phyloP scores from a whole-genome alignment of 2,888 invertebrate genomes.

The Drosophila anomalipes region DNA sequence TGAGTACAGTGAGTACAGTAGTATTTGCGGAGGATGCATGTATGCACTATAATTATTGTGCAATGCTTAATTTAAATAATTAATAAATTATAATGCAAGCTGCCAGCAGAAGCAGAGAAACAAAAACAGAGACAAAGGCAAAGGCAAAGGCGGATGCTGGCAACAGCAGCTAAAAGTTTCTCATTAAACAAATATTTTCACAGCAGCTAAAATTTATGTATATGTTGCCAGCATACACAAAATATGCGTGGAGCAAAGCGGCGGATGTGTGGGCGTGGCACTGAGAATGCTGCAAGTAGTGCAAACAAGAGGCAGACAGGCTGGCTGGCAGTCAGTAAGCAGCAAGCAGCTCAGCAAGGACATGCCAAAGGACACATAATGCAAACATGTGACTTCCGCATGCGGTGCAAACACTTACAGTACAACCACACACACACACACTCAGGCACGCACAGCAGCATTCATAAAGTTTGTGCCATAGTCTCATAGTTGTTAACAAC shows the following conservation, averaged over 20 bases:
- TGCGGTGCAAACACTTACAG: constrained; percentile 81
- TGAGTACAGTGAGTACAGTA: constrained; percentile 4
- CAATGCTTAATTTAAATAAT: constrained; percentile 75
- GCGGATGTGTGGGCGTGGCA: constrained; percentile 2
- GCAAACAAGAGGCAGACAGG: constrained; percentile 63
- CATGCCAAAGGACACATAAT: constrained; percentile 82
- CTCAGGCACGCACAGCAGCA: constrained; percentile 37
- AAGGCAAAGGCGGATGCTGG: constrained; percentile 34
- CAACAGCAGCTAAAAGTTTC: constrained; percentile 77
- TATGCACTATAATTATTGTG: constrained; percentile 58
- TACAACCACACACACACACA: constrained; percentile 39
- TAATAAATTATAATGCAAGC: constrained; percentile 74
- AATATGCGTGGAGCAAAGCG: constrained; percentile 1
- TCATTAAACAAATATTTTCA: constrained; percentile 82
- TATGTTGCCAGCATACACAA: constrained; percentile 45
- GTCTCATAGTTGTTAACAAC: constrained; percentile 82
- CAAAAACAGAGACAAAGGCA: neutral
- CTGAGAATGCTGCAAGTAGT: constrained; percentile 63
- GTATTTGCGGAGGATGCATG: constrained; percentile 35
- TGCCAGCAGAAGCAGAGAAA: constrained; percentile 4
- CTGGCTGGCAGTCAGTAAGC: constrained; percentile 27
- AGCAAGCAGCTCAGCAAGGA: constrained; percentile 65
- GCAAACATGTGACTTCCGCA: constrained; percentile 82
- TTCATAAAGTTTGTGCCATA: constrained; percentile 78
- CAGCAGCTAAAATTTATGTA: constrained; percentile 78